Conservation (phyloP, 2,888 invertebrate species). For the Patella depressa region DNA sequence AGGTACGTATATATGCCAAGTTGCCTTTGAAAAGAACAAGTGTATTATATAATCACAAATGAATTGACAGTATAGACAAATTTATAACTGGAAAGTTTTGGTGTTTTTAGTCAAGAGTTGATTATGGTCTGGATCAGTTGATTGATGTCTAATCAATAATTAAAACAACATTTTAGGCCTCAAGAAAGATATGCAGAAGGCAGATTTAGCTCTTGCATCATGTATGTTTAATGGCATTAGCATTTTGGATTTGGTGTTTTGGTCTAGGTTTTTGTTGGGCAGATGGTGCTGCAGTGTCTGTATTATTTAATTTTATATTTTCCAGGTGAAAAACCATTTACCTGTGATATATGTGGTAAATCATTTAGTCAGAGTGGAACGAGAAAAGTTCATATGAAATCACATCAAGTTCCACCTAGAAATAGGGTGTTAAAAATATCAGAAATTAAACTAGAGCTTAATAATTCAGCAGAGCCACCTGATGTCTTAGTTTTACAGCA, state of each 20-base stretch:
- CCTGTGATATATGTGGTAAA: slow-evolving; percentile 69
- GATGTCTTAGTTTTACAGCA: slow-evolving; percentile 2
- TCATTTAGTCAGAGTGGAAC: slow-evolving; percentile 70
- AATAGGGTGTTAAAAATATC: not conserved
- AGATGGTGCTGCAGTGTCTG: too few relatives aligned
- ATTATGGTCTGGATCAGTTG: too few relatives aligned
- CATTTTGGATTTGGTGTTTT: too few relatives aligned
- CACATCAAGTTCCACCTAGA: slow-evolving; percentile 70
- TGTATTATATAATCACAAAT: too few relatives aligned
- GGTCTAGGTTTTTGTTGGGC: too few relatives aligned
- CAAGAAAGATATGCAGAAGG: too few relatives aligned
- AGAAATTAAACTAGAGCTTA: not conserved
- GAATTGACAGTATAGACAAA: too few relatives aligned
- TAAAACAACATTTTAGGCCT: too few relatives aligned
- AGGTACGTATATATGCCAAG: slow-evolving; percentile 42
- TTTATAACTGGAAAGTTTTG: too few relatives aligned
- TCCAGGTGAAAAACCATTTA: slow-evolving; percentile 70
- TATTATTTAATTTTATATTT: not conserved
- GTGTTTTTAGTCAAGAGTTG: too few relatives aligned
- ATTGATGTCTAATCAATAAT: too few relatives aligned
- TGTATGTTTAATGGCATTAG: not conserved
- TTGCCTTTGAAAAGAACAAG: not conserved
- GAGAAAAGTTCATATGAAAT: slow-evolving; percentile 75
- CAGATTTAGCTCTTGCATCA: too few relatives aligned
- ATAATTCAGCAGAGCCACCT: not conserved